Evolutionary conservation across 2,113 vertebrate species (phyloP).

Genomic region (Plecotus auritus): DNA sequence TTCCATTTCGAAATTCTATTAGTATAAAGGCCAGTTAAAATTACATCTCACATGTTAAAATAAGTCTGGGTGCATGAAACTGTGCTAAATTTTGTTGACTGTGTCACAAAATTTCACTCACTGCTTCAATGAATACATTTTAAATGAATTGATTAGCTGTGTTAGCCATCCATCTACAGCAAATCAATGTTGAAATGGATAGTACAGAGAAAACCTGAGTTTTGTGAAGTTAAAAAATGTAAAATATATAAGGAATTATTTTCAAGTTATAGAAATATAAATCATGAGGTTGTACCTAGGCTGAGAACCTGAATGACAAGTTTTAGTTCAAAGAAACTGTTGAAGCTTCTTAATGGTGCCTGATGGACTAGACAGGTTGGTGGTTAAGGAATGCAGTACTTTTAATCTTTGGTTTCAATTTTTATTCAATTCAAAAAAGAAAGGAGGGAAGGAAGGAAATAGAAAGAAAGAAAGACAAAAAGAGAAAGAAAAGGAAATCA

Average conservation of each 20-base stretch:
- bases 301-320: constrained; percentile 69
- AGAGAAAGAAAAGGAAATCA: neutral
- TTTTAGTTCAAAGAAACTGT: constrained; percentile 76
- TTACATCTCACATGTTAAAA: neutral
- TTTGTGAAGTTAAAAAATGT: neutral
- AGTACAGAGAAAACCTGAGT: neutral
- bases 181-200: neutral
- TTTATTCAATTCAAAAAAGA: neutral
- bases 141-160: neutral
- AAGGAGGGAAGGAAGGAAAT: neutral
- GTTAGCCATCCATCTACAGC: neutral
- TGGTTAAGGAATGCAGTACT: constrained; percentile 56
- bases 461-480: neutral
- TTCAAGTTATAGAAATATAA: constrained; percentile 12
- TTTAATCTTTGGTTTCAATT: constrained; percentile 58
- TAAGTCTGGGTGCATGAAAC: neutral
- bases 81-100: neutral
- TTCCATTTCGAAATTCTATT: neutral
- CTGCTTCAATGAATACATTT: neutral
- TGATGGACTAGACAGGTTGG: constrained; percentile 64
- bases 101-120: neutral
- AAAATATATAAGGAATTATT: constrained; percentile 21
- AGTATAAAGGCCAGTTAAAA: constrained; percentile 8
- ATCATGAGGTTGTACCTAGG: neutral
- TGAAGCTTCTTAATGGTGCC: constrained; percentile 73